Evolutionary conservation across 2,797 vertebrate genomes (phyloP), one percentile per base, ranked within the genome.

Genomic region (Malacoraja senta): DNA sequence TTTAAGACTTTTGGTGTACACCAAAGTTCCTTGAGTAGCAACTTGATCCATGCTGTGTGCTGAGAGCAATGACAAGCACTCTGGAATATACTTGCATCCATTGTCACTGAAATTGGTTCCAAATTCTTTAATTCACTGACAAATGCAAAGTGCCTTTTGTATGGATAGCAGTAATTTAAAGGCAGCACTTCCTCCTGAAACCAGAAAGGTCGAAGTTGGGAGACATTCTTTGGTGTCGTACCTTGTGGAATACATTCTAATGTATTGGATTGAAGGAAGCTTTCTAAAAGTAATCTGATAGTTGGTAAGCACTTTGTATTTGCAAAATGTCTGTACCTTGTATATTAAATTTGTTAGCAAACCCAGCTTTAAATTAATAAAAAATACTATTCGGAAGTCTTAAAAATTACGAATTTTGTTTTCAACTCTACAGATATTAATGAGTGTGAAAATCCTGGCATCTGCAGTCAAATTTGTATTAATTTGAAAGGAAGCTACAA

Each of bases 401-500:
- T 3, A 74, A 74, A 21, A 24, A 21, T 24, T 74, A 74, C 3
- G 0, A 21, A 74, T 74, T 74, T 74, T 74, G 24, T 0, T 53
- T 92, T 92, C 26, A 38, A 53, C 8, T 58, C 76, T 91, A 15
- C 96, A 0, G 96, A 97, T 94, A 96, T 97, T 84, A 32, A 97
- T 8, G 96, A 97, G 94, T 97, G 97, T 94, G 94, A 96, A 93
- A 96, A 96, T 90, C 96, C 96, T 0, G 96, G 97, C 29, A 96
- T 96, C 95, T 97, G 97, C 93, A 97, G 96, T 95, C 96, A 97
- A 94, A 93, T 95, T 88, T 97, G 97, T 94, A 96, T 94, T 95
- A 97, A 97, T 0, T 96, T 96, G 94, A 96, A 95, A 65, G 96
- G 97, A 93, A 95, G 94, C 93, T 97, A 96, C 94, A 95, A 96